phyloP scores from a whole-genome alignment of 2,888 invertebrate species.

The Ptilodon capucinus region DNA sequence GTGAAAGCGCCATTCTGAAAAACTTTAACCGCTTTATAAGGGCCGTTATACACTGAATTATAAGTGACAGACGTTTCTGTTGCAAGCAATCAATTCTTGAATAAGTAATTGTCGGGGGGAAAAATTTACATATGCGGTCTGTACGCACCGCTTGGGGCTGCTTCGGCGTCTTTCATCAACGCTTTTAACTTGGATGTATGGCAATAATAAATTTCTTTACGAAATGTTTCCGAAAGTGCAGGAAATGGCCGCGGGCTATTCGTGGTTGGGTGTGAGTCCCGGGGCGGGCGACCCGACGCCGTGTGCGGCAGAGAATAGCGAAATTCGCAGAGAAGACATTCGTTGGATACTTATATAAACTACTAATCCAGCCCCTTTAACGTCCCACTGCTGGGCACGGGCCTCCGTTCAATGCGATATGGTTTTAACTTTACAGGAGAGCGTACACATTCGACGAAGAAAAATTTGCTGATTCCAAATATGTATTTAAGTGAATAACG shows the following conservation, averaged over 20 bases:
- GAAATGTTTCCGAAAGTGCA: slow-evolving; percentile 43
- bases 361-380: too few species aligned
- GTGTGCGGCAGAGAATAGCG: neutral
- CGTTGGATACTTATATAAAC: too few species aligned
- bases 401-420: too few species aligned
- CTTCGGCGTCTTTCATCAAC: slow-evolving; percentile 44
- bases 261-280: slow-evolving; percentile 36
- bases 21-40: neutral
- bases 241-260: slow-evolving; percentile 45
- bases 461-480: too few species aligned
- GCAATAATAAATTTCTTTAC: slow-evolving; percentile 48
- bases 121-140: slow-evolving; percentile 39
- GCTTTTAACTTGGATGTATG: slow-evolving; percentile 33
- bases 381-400: too few species aligned
- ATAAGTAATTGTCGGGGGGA: slow-evolving; percentile 35
- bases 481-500: too few species aligned
- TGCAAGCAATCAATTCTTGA: slow-evolving; percentile 31
- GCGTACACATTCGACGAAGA: too few species aligned
- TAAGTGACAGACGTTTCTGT: slow-evolving; percentile 1
- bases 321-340: neutral
- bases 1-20: neutral
- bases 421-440: too few species aligned
- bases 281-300: slow-evolving; percentile 8
- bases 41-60: neutral
- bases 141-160: slow-evolving; percentile 18